Evolutionary conservation across 2,797 vertebrate species (phyloP).

Genomic region (Mallotus villosus): DNA sequence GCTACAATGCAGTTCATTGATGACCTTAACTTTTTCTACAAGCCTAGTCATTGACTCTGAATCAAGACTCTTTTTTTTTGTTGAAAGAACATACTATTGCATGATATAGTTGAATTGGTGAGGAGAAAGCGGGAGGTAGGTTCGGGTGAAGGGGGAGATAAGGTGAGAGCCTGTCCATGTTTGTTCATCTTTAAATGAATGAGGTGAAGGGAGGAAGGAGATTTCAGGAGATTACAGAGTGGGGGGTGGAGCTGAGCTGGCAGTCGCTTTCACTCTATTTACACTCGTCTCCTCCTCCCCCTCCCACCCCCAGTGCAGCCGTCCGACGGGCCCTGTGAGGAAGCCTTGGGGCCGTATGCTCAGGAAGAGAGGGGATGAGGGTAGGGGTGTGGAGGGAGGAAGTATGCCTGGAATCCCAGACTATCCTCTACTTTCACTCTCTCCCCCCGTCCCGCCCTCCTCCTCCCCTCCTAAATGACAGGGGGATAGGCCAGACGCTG

Average conservation of each 20-base stretch:
- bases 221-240: not conserved
- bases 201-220: not conserved
- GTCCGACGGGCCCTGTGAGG: slow-evolving; percentile 27
- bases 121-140: not conserved
- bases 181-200: no score
- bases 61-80: not conserved
- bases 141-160: not conserved
- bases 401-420: slow-evolving; percentile 72
- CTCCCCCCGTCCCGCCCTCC: slow-evolving; percentile 47
- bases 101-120: not conserved
- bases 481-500: slow-evolving; percentile 49
- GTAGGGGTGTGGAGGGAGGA: slow-evolving; percentile 16
- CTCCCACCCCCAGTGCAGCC: not conserved
- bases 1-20: not conserved
- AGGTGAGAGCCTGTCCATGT: not conserved
- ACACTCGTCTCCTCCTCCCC: not conserved
- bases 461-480: slow-evolving; percentile 48
- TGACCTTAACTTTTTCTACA: not conserved
- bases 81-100: not conserved
- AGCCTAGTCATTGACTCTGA: not conserved
- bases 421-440: slow-evolving; percentile 62
- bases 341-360: slow-evolving; percentile 45
- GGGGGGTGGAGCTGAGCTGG: not conserved
- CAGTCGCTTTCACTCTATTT: not conserved
- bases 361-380: slow-evolving; percentile 36